Percentiles rank a stretch among this genome's conserved stretches.
Conservation (phyloP, 2,888 invertebrate genomes). For the Chrysina gloriosa region DNA sequence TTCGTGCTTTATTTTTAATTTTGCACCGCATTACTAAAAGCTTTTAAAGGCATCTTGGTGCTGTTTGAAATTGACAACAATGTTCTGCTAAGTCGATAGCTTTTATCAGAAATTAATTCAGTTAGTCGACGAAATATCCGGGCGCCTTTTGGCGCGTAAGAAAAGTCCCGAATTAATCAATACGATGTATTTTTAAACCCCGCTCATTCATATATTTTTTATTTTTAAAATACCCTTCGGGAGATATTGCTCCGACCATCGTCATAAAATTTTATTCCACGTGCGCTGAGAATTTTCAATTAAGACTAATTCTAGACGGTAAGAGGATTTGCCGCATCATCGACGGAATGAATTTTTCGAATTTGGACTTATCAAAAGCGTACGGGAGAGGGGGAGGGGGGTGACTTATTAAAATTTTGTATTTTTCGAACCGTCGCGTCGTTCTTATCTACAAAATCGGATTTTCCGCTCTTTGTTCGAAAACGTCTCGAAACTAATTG, state of each 20-base stretch:
- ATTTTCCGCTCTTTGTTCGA: not conserved
- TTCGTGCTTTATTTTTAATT: conserved; percentile 44
- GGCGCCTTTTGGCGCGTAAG: not conserved
- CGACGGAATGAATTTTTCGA: not conserved
- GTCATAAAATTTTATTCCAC: not conserved
- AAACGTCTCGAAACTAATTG: not conserved
- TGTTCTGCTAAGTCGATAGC: conserved; percentile 5
- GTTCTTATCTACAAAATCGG: not conserved
- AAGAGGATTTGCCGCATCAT: conserved; percentile 44
- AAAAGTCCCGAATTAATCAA: not conserved
- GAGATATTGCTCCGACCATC: not conserved
- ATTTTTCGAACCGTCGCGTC: too few relatives aligned
- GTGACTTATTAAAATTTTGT: not conserved
- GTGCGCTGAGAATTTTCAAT: conserved; percentile 42
- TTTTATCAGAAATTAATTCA: conserved; percentile 30
- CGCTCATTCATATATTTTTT: not conserved
- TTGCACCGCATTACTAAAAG: conserved; percentile 30
- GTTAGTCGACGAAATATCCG: not conserved
- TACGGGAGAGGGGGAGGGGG: not conserved
- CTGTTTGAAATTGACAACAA: conserved; percentile 23
- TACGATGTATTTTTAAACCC: not conserved
- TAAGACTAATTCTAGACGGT: conserved; percentile 44
- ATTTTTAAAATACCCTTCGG: too few relatives aligned
- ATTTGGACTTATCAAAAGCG: not conserved
- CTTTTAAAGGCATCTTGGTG: conserved; percentile 35